phyloP scores from a whole-genome alignment of 1,140 invertebrate genomes.

The Bombus impatiens region DNA sequence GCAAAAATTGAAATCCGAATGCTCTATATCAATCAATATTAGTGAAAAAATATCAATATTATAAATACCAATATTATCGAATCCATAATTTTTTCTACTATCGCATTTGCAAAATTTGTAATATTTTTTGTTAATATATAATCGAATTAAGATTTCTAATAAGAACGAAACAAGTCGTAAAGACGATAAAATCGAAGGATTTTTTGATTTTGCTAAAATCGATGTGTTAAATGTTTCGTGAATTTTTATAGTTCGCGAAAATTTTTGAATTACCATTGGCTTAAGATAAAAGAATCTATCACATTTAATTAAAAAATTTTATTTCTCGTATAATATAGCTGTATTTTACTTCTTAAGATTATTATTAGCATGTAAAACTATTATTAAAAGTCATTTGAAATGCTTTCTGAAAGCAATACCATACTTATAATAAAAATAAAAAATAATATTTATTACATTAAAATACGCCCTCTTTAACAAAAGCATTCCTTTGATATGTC shows the following conservation, averaged over 20 bases:
- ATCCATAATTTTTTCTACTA: neutral
- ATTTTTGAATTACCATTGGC: neutral
- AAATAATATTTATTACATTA: neutral
- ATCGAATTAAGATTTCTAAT: neutral
- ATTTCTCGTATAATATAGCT: neutral
- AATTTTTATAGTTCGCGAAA: neutral
- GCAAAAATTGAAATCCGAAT: neutral
- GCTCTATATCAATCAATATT: neutral
- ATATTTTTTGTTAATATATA: neutral
- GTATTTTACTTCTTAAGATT: neutral
- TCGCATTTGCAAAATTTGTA: neutral
- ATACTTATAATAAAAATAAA: neutral
- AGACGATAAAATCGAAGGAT: neutral
- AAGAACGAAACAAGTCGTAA: neutral
- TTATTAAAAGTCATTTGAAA: neutral
- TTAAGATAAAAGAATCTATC: neutral
- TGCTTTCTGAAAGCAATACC: neutral
- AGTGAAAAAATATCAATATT: neutral
- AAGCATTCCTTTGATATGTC: neutral
- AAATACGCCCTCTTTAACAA: neutral
- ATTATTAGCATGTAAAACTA: neutral
- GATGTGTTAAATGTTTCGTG: neutral
- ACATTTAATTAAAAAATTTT: neutral
- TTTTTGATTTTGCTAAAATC: neutral
- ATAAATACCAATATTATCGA: neutral